A percentile compares a stretch with the other conserved stretches of the same genome.
phyloP scores from a whole-genome alignment of 2,797 vertebrate genomes.

The Pseudotriccus pelzelni region DNA sequence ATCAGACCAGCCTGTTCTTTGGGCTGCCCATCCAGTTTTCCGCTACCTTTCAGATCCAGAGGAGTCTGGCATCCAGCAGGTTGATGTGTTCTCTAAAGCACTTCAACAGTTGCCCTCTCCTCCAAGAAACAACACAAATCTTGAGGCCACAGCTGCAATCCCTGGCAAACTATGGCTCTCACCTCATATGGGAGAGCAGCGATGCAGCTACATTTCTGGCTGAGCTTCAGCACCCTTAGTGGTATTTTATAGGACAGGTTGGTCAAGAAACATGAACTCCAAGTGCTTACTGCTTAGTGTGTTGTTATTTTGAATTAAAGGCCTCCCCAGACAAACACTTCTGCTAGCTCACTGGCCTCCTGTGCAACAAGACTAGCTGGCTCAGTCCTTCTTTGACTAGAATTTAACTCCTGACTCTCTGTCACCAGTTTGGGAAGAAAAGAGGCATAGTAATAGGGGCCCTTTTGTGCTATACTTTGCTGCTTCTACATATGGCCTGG shows the following conservation, averaged over 20 bases:
- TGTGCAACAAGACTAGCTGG: neutral
- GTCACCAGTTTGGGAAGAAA: neutral
- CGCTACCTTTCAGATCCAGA: neutral
- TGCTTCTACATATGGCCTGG: neutral
- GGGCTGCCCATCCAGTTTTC: neutral
- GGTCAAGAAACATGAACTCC: neutral
- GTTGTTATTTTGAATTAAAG: neutral
- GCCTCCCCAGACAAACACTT: neutral
- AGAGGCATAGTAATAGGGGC: neutral
- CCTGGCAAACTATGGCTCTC: neutral
- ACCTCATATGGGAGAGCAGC: neutral
- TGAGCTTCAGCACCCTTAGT: neutral
- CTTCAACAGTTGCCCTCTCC: neutral
- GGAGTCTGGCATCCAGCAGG: neutral
- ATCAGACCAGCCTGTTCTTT: neutral
- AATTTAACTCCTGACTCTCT: neutral
- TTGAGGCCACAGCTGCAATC: neutral
- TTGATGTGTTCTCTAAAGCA: neutral
- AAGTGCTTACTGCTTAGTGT: neutral
- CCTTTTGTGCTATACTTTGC: neutral
- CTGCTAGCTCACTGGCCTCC: neutral
- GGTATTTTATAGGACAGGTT: neutral
- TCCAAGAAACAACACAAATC: neutral
- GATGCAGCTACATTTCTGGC: neutral
- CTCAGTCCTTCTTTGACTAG: neutral